Base-by-base conservation (phyloP, 2,113 vertebrate species). In the Crotalus helleri region DNA sequence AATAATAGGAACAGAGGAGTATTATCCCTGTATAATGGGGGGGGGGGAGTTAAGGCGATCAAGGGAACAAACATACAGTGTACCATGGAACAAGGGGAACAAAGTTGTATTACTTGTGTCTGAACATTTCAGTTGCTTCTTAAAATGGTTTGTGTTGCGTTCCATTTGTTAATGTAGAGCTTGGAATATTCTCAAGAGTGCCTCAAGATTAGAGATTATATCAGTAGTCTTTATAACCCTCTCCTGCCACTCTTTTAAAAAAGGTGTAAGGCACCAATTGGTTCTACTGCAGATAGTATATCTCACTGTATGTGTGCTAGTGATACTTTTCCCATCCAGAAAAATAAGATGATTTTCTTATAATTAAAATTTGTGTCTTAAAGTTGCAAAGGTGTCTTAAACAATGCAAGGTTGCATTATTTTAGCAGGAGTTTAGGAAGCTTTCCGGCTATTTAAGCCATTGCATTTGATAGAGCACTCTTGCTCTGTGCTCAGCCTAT, bases 111-210 rank as follows among this genome's bases (percentile, higher is more conserved):
- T 96, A 39, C 93, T 26, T 2, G 39, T 93, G 95, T 94, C 96
- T 96, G 91, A 96, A 95, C 92, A 5, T 94, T 92, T 93, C 96
- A 92, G 91, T 91, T 95, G 96, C 94, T 94, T 94, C 59, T 94
- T 24, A 0, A 26, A 89, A 90, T 91, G 0, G 0, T 7, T n/a
- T 61, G 57, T 11, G 0, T 59, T 44, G 93, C 89, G 92, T 92
- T 94, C 24, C 8, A 86, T 64, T 88, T 1, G 29, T 69, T 69
- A 6, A 29, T 39, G 29, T 29, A 23, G 51, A 55, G 10, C 15
- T n/a, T 59, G 54, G 17, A 15, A n/a, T 85, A 64, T 85, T 87
- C 89, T 90, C n/a, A 86, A 51, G 54, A 87, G 26, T 6, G 29
- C 39, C 39, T 89, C 3, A 3, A 6, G 15, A 53, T 91, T 90